Evolutionary conservation across 2,113 vertebrate genomes (phyloP).

Genomic region (Globicephala melas): DNA sequence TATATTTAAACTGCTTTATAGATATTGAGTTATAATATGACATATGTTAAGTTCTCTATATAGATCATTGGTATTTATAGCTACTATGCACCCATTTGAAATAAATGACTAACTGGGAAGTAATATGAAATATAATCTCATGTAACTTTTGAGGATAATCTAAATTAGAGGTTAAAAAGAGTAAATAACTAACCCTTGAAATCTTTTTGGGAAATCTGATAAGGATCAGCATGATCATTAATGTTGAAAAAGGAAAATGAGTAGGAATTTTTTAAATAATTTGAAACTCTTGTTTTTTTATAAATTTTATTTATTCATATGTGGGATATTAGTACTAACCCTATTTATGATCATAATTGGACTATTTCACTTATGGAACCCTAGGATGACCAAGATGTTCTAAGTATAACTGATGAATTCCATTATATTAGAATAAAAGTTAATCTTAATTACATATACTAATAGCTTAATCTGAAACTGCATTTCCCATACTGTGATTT

Average conservation of each 20-base stretch:
- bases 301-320: not conserved
- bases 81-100: slow-evolving; percentile 5
- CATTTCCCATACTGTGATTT: not conserved
- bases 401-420: not conserved
- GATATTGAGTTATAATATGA: slow-evolving; percentile 32
- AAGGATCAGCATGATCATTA: not conserved
- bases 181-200: not conserved
- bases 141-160: not conserved
- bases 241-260: not conserved
- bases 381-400: not conserved
- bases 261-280: slow-evolving; percentile 11
- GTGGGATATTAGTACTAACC: not conserved
- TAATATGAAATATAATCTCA: not conserved
- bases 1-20: slow-evolving; percentile 22
- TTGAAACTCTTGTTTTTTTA: not conserved
- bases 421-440: not conserved
- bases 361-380: not conserved
- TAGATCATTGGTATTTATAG: slow-evolving; percentile 42
- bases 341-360: not conserved
- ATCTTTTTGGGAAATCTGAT: not conserved
- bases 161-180: slow-evolving; percentile 22
- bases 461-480: not conserved
- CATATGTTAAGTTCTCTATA: slow-evolving; percentile 39
- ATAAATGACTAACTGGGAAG: slow-evolving; percentile 44
- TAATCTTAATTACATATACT: not conserved